Evolutionary conservation across 2,797 vertebrate species (phyloP).

Genomic region (Helicolenus hilgendorfi): DNA sequence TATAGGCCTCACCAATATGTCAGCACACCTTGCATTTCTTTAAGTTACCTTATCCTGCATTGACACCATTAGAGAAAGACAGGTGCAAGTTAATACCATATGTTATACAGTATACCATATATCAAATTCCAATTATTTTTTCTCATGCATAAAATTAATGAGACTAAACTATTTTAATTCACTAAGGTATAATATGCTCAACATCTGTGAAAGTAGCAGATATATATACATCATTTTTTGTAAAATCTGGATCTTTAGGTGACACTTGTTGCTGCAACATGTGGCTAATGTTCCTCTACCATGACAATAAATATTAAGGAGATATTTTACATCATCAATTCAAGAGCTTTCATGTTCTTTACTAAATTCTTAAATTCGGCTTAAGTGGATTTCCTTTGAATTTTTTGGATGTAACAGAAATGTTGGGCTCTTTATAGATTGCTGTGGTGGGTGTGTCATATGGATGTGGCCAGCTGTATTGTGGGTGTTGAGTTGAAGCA

Average conservation of each 20-base stretch:
- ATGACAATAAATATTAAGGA: neutral
- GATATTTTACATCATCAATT: neutral
- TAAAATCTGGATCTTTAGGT: neutral
- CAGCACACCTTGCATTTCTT: neutral
- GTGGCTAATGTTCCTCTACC: neutral
- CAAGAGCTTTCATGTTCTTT: neutral
- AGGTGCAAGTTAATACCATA: neutral
- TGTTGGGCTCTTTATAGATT: neutral
- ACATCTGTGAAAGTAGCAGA: neutral
- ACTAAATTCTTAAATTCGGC: neutral
- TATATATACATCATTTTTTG: neutral
- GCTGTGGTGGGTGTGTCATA: neutral
- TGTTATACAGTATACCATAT: too few relatives aligned
- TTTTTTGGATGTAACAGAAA: neutral
- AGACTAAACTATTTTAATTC: neutral
- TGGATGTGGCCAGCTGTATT: neutral
- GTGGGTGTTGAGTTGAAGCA: neutral
- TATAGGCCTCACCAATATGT: neutral
- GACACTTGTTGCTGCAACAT: constrained; percentile 51
- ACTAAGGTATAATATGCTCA: neutral
- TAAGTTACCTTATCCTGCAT: neutral
- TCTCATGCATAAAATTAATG: neutral
- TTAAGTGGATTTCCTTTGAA: neutral
- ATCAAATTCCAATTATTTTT: neutral
- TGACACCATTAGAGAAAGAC: neutral